Evolutionary conservation across 2,113 vertebrate genomes (phyloP).

Genomic region (Setophaga coronata): DNA sequence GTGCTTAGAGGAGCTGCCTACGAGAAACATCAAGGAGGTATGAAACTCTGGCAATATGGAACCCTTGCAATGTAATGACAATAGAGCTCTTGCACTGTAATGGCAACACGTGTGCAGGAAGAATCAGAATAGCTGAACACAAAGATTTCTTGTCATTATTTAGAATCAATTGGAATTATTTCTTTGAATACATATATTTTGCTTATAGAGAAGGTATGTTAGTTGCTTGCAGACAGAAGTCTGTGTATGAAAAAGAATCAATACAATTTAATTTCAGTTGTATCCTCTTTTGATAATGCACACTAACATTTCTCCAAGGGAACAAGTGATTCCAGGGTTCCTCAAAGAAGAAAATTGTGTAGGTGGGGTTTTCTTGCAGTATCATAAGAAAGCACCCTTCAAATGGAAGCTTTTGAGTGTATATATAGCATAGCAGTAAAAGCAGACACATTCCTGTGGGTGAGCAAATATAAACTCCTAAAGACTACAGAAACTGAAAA

Average conservation of each 20-base stretch:
- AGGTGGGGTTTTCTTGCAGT: conserved; percentile 22
- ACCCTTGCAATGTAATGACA: too few relatives aligned
- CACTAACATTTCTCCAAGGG: neutral
- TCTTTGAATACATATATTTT: neutral
- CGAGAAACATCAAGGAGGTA: too few relatives aligned
- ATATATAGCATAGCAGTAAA: neutral
- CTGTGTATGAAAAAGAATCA: neutral
- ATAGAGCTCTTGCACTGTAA: too few relatives aligned
- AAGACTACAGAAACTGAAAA: neutral
- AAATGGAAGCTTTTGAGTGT: neutral
- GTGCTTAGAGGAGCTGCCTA: too few relatives aligned
- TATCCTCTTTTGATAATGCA: neutral
- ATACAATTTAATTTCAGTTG: neutral
- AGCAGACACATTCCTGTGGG: neutral
- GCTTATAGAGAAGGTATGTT: neutral
- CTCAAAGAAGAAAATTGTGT: conserved; percentile 4
- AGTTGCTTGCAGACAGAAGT: neutral
- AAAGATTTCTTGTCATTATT: neutral
- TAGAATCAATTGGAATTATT: neutral
- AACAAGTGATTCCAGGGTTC: neutral
- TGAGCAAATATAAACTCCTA: neutral
- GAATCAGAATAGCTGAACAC: neutral
- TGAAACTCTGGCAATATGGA: too few relatives aligned
- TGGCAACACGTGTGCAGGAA: neutral
- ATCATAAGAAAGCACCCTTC: neutral